Conservation (phyloP, 2,888 invertebrate species). For the Chymomyza fuscimana region DNA sequence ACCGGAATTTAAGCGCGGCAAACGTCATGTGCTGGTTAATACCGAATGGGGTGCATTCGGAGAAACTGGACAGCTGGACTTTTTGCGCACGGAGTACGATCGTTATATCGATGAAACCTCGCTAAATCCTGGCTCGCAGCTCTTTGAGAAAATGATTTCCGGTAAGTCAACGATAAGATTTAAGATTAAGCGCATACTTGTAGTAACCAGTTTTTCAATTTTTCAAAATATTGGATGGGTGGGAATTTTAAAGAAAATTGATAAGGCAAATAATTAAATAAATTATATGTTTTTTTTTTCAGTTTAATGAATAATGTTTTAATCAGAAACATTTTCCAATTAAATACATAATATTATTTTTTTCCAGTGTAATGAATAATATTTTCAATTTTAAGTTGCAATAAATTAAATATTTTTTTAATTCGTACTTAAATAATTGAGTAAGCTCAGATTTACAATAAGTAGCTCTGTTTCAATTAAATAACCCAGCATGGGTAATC, state of each 20-base stretch:
- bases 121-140: constrained; percentile 89
- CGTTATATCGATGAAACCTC: constrained; percentile 89
- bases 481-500: too few species aligned
- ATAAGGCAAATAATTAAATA: too few species aligned
- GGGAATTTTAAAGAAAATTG: neutral
- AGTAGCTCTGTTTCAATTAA: too few species aligned
- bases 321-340: too few species aligned
- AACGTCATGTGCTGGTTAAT: constrained; percentile 90
- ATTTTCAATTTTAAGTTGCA: neutral
- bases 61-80: constrained; percentile 91
- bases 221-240: neutral
- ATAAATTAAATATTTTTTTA: neutral
- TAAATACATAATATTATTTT: too few species aligned
- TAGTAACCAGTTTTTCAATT: too few species aligned
- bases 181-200: too few species aligned
- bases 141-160: constrained; percentile 98
- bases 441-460: too few species aligned
- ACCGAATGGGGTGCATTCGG: constrained; percentile 99
- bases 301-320: too few species aligned
- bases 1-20: constrained; percentile 81
- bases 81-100: constrained; percentile 91
- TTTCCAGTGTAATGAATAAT: too few species aligned
- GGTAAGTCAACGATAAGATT: constrained; percentile 26
- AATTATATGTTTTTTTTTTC: too few species aligned
- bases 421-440: too few species aligned